phyloP scores from a whole-genome alignment of 2,888 invertebrate genomes.

The Andricus curvator region DNA sequence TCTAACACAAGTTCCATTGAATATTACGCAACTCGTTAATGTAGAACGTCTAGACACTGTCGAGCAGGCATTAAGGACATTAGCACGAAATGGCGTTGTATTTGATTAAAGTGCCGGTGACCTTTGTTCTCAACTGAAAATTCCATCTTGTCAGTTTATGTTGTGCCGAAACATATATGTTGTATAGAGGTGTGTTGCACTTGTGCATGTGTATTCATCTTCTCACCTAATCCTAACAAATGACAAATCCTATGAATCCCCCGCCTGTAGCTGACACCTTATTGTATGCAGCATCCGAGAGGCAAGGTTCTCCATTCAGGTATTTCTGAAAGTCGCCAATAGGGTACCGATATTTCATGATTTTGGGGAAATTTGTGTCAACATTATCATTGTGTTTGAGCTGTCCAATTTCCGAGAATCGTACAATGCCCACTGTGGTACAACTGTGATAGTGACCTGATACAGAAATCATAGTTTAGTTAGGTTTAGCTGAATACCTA shows the following conservation, averaged over 20 bases:
- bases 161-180: background rate
- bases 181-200: background rate
- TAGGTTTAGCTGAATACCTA: too few species aligned
- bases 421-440: too few species aligned
- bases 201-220: conserved; percentile 7
- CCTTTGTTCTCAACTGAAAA: background rate
- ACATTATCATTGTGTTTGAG: background rate
- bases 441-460: too few species aligned
- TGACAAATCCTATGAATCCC: background rate
- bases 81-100: background rate
- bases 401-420: background rate
- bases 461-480: too few species aligned
- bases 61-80: background rate
- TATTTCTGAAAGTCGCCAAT: background rate
- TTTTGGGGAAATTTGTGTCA: background rate
- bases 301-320: background rate
- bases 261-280: background rate
- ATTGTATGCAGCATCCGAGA: background rate
- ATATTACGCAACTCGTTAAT: too few species aligned
- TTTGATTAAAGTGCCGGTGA: background rate
- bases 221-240: background rate
- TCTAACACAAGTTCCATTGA: too few species aligned
- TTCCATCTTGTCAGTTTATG: background rate
- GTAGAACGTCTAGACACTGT: background rate
- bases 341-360: background rate